Conservation (phyloP, 2,888 invertebrate species). For the Atrina japonica region DNA sequence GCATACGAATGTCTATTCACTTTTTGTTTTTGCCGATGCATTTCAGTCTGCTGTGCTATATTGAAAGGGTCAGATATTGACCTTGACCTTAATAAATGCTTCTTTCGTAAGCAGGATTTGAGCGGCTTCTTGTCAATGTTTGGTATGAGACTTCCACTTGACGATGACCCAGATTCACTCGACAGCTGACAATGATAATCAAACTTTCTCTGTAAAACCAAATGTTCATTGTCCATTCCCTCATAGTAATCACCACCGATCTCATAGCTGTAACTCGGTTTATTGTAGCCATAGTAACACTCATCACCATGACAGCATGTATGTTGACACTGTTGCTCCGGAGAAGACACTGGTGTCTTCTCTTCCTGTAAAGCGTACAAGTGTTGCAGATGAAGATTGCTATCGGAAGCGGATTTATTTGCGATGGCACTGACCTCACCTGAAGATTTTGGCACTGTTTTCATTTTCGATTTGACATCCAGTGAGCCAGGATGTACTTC, state of each 20-base stretch:
- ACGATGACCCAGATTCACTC: slow-evolving; percentile 55
- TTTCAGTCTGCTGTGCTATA: slow-evolving; percentile 52
- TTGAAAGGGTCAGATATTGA: slow-evolving; percentile 65
- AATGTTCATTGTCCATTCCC: slow-evolving; percentile 29
- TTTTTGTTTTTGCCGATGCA: slow-evolving; percentile 57
- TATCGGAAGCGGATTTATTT: slow-evolving; percentile 25
- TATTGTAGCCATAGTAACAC: slow-evolving; percentile 36
- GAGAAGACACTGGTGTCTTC: slow-evolving; percentile 65
- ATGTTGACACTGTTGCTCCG: slow-evolving; percentile 57
- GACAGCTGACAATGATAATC: slow-evolving; percentile 54
- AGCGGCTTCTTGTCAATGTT: slow-evolving; percentile 68
- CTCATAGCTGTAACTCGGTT: slow-evolving; percentile 22
- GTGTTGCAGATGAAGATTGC: slow-evolving; percentile 49
- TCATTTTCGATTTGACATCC: slow-evolving; percentile 21
- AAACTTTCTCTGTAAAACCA: slow-evolving; percentile 39
- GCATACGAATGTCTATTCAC: slow-evolving; percentile 72
- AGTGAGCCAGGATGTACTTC: slow-evolving; percentile 51
- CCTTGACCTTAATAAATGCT: slow-evolving; percentile 59
- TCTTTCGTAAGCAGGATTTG: slow-evolving; percentile 74
- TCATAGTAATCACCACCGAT: slow-evolving; percentile 25
- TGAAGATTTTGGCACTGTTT: slow-evolving; percentile 10
- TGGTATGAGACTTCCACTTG: slow-evolving; percentile 57
- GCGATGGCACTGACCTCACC: slow-evolving; percentile 3
- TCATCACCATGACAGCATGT: slow-evolving; percentile 33
- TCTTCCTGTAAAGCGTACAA: slow-evolving; percentile 69